A percentile compares a stretch with the other conserved stretches of the same genome.
Conservation (phyloP, 2,888 invertebrate species). For the Dendrolimus houi region DNA sequence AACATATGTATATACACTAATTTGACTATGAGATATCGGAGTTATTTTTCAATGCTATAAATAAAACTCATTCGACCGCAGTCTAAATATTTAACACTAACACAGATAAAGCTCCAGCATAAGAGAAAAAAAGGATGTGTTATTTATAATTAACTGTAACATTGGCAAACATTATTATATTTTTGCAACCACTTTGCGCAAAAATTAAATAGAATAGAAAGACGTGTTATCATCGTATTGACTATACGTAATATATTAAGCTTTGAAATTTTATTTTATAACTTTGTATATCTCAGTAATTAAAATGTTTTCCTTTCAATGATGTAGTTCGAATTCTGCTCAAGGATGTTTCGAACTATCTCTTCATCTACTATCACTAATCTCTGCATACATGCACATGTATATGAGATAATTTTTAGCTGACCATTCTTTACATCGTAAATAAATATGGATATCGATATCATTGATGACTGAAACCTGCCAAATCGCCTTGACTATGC, state of each 20-base stretch:
- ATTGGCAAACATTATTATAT: neutral
- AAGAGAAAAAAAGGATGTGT: too few species aligned
- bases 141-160: neutral
- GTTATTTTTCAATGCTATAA: too few species aligned
- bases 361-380: too few species aligned
- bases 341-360: neutral
- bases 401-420: too few species aligned
- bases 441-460: neutral
- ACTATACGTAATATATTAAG: neutral
- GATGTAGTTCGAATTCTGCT: neutral
- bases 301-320: neutral
- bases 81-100: too few species aligned
- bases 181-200: neutral
- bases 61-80: too few species aligned
- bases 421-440: too few species aligned
- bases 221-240: neutral
- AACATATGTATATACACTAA: too few species aligned
- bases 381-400: too few species aligned
- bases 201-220: neutral
- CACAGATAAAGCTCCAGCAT: too few species aligned
- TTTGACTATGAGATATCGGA: too few species aligned
- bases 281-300: neutral
- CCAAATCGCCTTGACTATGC: too few species aligned
- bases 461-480: neutral
- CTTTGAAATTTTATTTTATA: neutral